phyloP scores from a whole-genome alignment of 2,797 vertebrate genomes.

The Adelosebastes latens region DNA sequence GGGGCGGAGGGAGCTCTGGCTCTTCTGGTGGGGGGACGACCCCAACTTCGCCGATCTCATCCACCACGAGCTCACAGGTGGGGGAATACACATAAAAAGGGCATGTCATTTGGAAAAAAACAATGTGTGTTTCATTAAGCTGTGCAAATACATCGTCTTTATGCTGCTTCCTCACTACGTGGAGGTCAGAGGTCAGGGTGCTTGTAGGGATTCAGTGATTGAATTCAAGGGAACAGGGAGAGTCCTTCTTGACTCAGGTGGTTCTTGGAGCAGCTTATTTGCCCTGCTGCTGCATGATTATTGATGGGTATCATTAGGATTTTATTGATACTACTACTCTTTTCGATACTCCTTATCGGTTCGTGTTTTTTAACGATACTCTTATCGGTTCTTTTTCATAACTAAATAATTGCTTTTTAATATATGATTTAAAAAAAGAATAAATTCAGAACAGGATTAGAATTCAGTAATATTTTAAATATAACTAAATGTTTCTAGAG shows the following conservation, averaged over 20 bases:
- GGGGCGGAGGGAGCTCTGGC: slow-evolving; percentile 96
- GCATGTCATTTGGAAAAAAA: not conserved
- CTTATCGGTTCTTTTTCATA: no score
- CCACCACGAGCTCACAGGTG: slow-evolving; percentile 95
- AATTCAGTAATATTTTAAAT: no score
- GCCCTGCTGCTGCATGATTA: slow-evolving; percentile 4
- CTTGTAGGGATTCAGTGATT: slow-evolving; percentile 12
- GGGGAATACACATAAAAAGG: slow-evolving; percentile 23
- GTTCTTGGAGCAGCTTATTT: slow-evolving; percentile 10
- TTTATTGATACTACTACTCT: no score
- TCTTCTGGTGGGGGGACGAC: slow-evolving; percentile 99
- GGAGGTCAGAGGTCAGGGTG: slow-evolving; percentile 20
- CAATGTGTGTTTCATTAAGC: not conserved
- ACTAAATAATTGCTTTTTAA: no score
- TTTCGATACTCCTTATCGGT: no score
- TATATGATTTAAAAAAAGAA: no score
- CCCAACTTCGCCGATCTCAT: slow-evolving; percentile 96
- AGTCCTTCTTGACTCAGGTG: not conserved
- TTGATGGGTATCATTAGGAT: no score
- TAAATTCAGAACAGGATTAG: no score
- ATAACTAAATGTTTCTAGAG: no score
- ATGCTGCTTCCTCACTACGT: not conserved
- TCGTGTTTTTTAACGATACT: no score
- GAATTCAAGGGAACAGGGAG: slow-evolving; percentile 3
- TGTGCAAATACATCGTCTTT: not conserved